phyloP scores from a whole-genome alignment of 2,888 invertebrate genomes.

The Xanthostigma xanthostigma region DNA sequence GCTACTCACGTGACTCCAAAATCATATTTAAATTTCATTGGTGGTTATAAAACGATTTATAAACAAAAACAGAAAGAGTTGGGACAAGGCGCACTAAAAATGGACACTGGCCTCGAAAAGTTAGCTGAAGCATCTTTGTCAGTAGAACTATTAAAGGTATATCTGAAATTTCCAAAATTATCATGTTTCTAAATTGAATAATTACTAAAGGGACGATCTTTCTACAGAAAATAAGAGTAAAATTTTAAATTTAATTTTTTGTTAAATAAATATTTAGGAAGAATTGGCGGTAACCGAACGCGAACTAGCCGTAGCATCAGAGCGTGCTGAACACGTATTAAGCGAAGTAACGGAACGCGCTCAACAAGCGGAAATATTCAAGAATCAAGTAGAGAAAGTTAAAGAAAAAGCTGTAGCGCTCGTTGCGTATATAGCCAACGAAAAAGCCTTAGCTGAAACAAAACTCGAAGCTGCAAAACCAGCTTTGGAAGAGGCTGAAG shows the following conservation, averaged over 20 bases:
- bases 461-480: constrained; percentile 93
- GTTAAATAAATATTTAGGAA: constrained; percentile 25
- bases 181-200: no score
- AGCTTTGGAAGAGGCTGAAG: constrained; percentile 87
- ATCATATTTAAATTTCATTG: constrained; percentile 89
- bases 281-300: constrained; percentile 90
- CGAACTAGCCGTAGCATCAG: constrained; percentile 81
- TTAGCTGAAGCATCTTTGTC: constrained; percentile 89
- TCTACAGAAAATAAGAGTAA: neutral
- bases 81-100: constrained; percentile 76
- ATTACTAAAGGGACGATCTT: neutral
- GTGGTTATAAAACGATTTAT: constrained; percentile 90
- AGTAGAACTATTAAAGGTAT: constrained; percentile 67
- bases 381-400: constrained; percentile 88
- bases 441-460: constrained; percentile 80
- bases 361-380: constrained; percentile 88
- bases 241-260: neutral
- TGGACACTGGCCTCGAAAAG: constrained; percentile 93
- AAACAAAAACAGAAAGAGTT: constrained; percentile 76
- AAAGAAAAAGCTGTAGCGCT: constrained; percentile 89
- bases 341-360: constrained; percentile 86
- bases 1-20: constrained; percentile 96
- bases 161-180: no score
- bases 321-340: constrained; percentile 77
- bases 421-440: constrained; percentile 73